Conservation (phyloP, 2,888 invertebrate genomes). For the Ormyrus thymus region DNA sequence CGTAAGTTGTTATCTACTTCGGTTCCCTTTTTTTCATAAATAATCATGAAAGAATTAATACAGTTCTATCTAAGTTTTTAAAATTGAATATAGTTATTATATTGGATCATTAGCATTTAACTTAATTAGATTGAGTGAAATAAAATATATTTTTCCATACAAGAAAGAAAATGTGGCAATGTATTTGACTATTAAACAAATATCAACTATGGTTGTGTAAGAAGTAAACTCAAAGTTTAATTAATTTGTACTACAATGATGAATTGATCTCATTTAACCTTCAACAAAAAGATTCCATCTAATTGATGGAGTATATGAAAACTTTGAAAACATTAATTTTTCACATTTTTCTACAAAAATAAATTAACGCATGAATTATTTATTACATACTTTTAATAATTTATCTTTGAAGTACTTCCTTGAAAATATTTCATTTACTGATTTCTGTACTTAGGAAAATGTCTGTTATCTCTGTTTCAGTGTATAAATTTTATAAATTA, state of each 20-base stretch:
- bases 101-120: slow-evolving; percentile 48
- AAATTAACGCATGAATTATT: background rate
- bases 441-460: slow-evolving; percentile 1
- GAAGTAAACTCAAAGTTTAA: slow-evolving; percentile 44
- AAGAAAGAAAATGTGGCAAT: slow-evolving; percentile 7
- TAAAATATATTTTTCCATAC: slow-evolving; percentile 48
- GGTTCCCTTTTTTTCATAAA: slow-evolving; percentile 17
- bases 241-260: slow-evolving; percentile 20
- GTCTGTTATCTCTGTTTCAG: background rate
- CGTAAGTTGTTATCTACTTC: slow-evolving; percentile 15
- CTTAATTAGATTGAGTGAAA: slow-evolving; percentile 32
- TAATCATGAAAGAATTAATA: slow-evolving; percentile 13
- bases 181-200: slow-evolving; percentile 13
- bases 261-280: slow-evolving; percentile 8
- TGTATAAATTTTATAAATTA: background rate
- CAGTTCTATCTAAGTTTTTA: slow-evolving; percentile 34
- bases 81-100: slow-evolving; percentile 19
- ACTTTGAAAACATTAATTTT: slow-evolving; percentile 14
- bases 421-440: slow-evolving; percentile 11
- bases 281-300: background rate
- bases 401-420: slow-evolving; percentile 39
- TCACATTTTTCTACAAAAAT: slow-evolving; percentile 42
- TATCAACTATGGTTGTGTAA: slow-evolving; percentile 32
- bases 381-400: background rate
- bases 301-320: slow-evolving; percentile 8